phyloP scores from a whole-genome alignment of 2,888 invertebrate genomes.

The Neocrepidodera transversa region DNA sequence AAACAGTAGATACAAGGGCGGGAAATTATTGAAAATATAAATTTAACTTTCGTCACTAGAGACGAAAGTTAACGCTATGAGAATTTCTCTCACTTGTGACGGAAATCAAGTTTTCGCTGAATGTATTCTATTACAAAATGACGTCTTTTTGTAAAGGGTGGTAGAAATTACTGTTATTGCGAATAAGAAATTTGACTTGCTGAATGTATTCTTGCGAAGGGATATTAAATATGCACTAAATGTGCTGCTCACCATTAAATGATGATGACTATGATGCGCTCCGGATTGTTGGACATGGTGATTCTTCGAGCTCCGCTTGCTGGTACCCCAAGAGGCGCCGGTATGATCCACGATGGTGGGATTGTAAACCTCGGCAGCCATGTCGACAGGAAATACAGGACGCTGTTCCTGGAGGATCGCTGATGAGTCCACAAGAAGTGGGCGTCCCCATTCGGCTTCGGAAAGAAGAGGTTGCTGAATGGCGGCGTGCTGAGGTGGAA shows the following conservation, averaged over 20 bases:
- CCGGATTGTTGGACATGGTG: constrained; percentile 68
- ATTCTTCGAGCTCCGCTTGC: constrained; percentile 64
- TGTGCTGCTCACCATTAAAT: constrained; percentile 56
- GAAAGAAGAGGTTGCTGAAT: constrained; percentile 69
- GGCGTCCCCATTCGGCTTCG: constrained; percentile 74
- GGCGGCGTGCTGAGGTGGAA: constrained; percentile 69
- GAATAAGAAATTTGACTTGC: no score
- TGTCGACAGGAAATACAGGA: constrained; percentile 68
- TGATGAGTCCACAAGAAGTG: constrained; percentile 78
- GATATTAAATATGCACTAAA: no score
- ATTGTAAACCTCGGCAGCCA: constrained; percentile 66
- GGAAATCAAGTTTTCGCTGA: no score
- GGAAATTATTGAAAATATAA: no score
- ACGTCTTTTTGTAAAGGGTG: no score
- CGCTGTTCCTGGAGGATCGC: constrained; percentile 72
- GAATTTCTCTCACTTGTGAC: no score
- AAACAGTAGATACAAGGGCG: no score
- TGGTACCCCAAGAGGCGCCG: constrained; percentile 57
- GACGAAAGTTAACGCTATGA: no score
- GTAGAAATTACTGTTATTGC: no score
- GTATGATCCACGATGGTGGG: constrained; percentile 65
- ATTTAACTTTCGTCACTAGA: no score
- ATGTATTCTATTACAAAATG: no score
- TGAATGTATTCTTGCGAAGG: background rate
- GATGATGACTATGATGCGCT: constrained; percentile 61